Evolutionary conservation across 2,888 invertebrate species (phyloP).

Genomic region (Notocelia uddmanniana): DNA sequence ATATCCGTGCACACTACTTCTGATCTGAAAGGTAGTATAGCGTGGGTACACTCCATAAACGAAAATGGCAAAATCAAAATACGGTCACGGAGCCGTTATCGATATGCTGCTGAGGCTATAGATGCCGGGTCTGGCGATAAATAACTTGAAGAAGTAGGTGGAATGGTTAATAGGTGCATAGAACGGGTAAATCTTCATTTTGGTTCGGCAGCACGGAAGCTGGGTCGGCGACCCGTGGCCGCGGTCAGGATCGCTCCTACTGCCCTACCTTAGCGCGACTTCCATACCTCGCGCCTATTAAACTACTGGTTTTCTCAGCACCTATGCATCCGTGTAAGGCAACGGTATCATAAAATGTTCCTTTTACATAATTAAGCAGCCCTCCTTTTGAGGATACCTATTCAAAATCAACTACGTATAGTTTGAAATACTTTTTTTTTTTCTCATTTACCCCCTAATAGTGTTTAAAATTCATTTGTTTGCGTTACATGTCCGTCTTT

Average conservation of each 20-base stretch:
- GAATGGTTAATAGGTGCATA: constrained; percentile 40
- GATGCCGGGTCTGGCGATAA: constrained; percentile 49
- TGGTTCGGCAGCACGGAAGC: constrained; percentile 50
- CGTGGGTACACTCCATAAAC: constrained; percentile 65
- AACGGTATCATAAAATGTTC: constrained; percentile 44
- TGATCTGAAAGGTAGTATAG: constrained; percentile 57
- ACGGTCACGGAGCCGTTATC: constrained; percentile 67
- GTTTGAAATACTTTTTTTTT: too few species aligned
- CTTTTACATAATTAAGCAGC: constrained; percentile 47
- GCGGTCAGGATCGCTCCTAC: constrained; percentile 52
- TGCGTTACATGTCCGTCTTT: too few species aligned
- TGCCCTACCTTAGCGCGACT: constrained; percentile 50
- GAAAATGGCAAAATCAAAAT: constrained; percentile 66
- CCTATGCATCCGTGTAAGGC: constrained; percentile 53
- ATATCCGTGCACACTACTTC: constrained; percentile 47
- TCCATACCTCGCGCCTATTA: constrained; percentile 45
- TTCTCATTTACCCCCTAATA: too few species aligned
- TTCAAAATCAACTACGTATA: too few species aligned
- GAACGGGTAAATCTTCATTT: constrained; percentile 36
- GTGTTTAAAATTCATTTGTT: too few species aligned
- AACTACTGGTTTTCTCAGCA: constrained; percentile 53
- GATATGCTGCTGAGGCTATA: constrained; percentile 49
- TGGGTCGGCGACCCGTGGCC: constrained; percentile 53
- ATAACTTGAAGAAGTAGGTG: constrained; percentile 43
- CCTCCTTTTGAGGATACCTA: constrained; percentile 1